Conservation (phyloP, 2,797 vertebrate species). For the Eulemur coronatus region DNA sequence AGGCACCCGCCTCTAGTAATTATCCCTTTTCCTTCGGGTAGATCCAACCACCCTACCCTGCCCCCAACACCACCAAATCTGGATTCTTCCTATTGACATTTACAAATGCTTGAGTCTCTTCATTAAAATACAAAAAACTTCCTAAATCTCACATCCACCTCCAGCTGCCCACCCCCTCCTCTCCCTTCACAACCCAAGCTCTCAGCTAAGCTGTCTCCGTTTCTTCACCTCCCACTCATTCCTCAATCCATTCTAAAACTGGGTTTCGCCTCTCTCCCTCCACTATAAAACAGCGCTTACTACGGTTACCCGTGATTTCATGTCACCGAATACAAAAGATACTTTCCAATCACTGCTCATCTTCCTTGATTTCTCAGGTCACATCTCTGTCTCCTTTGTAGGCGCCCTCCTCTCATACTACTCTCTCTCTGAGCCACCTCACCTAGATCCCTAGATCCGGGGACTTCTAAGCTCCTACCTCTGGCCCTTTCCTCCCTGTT, state of each 20-base stretch:
- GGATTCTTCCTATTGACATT: constrained; percentile 48
- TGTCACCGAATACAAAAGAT: neutral
- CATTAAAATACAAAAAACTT: neutral
- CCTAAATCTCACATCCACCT: constrained; percentile 55
- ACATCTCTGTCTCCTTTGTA: neutral
- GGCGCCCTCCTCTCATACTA: neutral
- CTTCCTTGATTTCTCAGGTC: neutral
- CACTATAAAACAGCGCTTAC: constrained; percentile 56
- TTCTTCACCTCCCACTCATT: constrained; percentile 65
- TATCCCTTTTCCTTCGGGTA: neutral
- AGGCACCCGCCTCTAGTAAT: neutral
- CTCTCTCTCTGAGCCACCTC: neutral
- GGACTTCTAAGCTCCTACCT: neutral
- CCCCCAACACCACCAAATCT: neutral
- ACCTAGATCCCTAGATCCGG: neutral
- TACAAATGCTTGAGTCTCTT: constrained; percentile 52
- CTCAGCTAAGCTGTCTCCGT: constrained; percentile 62
- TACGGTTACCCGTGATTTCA: neutral
- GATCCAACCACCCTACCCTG: neutral
- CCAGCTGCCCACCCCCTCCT: constrained; percentile 34
- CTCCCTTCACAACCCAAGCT: constrained; percentile 35
- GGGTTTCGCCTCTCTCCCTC: neutral
- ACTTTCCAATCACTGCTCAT: neutral
- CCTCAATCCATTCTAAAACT: constrained; percentile 52
- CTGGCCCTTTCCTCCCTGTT: no score